Evolutionary conservation across 2,797 vertebrate species (phyloP).

Genomic region (Delichon dasypus): DNA sequence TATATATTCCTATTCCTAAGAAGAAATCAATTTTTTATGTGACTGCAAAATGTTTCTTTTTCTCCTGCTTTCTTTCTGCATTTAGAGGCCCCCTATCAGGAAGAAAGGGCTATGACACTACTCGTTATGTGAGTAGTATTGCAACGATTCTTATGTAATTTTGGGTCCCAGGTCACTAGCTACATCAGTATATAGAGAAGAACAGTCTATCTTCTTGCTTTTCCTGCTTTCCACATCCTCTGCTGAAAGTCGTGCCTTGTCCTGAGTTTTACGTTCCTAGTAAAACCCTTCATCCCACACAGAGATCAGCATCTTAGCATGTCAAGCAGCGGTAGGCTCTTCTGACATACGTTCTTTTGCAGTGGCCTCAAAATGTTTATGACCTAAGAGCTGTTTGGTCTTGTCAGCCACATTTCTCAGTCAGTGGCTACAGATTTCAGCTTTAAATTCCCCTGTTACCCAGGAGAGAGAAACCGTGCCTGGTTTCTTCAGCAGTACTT

Average conservation of each 20-base stretch:
- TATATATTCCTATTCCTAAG: not conserved
- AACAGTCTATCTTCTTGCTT: not conserved
- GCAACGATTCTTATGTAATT: not conserved
- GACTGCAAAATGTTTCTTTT: not conserved
- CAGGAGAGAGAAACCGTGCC: not conserved
- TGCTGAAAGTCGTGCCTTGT: not conserved
- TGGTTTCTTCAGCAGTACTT: conserved; percentile 2
- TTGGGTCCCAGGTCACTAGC: not conserved
- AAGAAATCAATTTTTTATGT: not conserved
- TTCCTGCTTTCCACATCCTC: not conserved
- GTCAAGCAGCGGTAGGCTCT: not conserved
- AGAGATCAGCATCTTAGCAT: not conserved
- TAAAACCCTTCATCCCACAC: not conserved
- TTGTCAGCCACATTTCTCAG: not conserved
- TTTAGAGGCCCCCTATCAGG: not conserved
- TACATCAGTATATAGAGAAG: not conserved
- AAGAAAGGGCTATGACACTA: not conserved
- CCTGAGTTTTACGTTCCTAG: not conserved
- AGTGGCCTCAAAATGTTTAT: not conserved
- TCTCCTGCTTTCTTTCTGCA: not conserved
- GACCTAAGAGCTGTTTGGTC: not conserved
- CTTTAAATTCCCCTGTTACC: not conserved
- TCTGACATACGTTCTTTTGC: not conserved
- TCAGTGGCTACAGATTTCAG: not conserved
- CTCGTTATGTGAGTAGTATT: not conserved